Base-by-base conservation (phyloP, 1,140 invertebrate genomes). In the Caerostris extrusa region DNA sequence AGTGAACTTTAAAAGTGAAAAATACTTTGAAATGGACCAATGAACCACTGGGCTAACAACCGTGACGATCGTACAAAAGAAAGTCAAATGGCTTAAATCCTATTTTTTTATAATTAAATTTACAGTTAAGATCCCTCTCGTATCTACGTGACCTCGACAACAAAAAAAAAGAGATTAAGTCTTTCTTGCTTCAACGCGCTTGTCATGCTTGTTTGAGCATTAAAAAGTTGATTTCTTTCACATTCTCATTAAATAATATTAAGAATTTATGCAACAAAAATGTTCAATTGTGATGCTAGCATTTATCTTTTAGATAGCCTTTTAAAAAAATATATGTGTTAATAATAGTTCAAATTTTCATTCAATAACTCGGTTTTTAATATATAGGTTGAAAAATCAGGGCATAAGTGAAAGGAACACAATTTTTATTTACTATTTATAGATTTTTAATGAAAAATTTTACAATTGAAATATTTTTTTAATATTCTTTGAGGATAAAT, bases 101-200 rank as follows among this genome's bases (percentile, higher is more conserved):
- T 8, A 71, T 89, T 17, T 56, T 89, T 69, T 56, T 89, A 10
- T 56, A 61, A 89, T 55, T 7, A 61, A 61, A 55, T 67, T 89
- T 7, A 17, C 6, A 71, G 55, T 17, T n/a, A 69, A 69, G n/a
- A 34, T 61, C 12, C 34, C 34, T 34, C 53, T 57, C 57, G 55
- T 58, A 57, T 56, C 53, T 64, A 53, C 34, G 12, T 50, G 19
- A 60, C 60, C 58, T 88, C 71, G 34, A 77, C 17, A 77, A 50
- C 34, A 77, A 12, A 77, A 77, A 12, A 77, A 77, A 77, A 77
- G 53, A 5, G 34, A 14, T 77, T 50, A 14, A 77, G 53, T 77
- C 50, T 34, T 77, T 77, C 10, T 77, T 34, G 10, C 71, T 77
- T 14, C 71, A 77, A 12, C 34, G 71, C 71, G 50, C 12, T 53